Evolutionary conservation across 2,888 invertebrate genomes (phyloP).

Genomic region (Hydroisotoma schaefferi): DNA sequence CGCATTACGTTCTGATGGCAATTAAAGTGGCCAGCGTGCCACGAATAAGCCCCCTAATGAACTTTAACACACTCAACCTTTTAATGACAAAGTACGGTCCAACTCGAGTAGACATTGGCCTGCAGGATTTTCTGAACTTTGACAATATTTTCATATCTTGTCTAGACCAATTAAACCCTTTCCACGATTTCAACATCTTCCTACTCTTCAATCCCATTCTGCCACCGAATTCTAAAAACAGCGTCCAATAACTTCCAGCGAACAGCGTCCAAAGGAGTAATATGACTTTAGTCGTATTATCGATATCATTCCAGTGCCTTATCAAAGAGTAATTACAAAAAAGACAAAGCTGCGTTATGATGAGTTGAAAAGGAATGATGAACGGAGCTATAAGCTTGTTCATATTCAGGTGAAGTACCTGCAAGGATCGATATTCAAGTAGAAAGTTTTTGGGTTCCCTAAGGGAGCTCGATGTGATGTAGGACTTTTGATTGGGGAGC

Average conservation of each 20-base stretch:
- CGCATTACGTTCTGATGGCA: too few relatives aligned
- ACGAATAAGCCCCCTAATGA: background rate
- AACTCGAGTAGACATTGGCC: background rate
- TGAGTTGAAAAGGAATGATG: background rate
- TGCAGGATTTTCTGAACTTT: background rate
- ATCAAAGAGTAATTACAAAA: background rate
- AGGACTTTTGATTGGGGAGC: background rate
- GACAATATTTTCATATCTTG: background rate
- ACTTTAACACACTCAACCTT: background rate
- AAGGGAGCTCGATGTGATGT: background rate
- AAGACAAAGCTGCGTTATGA: background rate
- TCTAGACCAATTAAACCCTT: background rate
- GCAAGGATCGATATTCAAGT: background rate
- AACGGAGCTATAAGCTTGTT: background rate
- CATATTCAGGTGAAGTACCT: background rate
- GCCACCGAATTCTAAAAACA: background rate
- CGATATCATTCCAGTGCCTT: background rate
- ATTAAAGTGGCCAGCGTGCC: background rate
- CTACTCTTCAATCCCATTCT: background rate
- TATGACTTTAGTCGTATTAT: background rate
- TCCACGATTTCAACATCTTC: background rate
- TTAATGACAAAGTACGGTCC: background rate
- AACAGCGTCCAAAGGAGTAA: background rate
- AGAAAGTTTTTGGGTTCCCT: background rate
- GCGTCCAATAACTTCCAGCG: background rate